Base-by-base conservation (phyloP, 2,797 vertebrate genomes). In the Antrozous pallidus region DNA sequence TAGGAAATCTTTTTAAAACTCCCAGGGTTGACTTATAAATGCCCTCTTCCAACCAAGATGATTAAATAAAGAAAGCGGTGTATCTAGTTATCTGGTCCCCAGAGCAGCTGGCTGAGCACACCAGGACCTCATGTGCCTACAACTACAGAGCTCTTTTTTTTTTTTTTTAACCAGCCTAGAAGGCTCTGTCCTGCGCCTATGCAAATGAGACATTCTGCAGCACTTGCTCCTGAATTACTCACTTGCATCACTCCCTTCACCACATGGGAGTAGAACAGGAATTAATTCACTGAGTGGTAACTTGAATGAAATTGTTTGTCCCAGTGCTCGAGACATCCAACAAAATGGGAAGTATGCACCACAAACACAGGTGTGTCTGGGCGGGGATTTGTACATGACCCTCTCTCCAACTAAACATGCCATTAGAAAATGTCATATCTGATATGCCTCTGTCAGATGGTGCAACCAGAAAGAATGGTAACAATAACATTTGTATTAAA, bases 341-440 rank as follows among this genome's bases (percentile, higher is more conserved):
- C 13, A 73, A 78, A 88, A 90, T 42, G 47, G 73, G 77, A 95
- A 70, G 54, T 84, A 36, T 77, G 74, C 71, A 58, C 81, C 36
- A 38, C 67, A 56, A 49, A 69, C 75, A n/a, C 36, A 24, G 95
- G 95, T 42, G 90, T 94, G 92, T 58, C 85, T 79, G 94, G 95
- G 96, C 83, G 85, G 93, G 75, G 33, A 61, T 56, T 77, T 38
- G 58, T 10, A 83, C 95, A 89, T 31, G 38, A 94, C 71, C 49
- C 58, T 92, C 74, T 86, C 79, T 74, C 8, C 36, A 86, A 70
- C 71, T 49, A 93, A 93, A 89, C 69, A 16, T 82, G 86, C 84
- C 94, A 96, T 97, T 95, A 97, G 95, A 83, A 83, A 92, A 93
- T 83, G 71, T 51, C 69, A 1, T 92, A 90, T 96, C 91, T 95